Conservation (phyloP, 2,797 vertebrate genomes). For the Pagetopsis macropterus region DNA sequence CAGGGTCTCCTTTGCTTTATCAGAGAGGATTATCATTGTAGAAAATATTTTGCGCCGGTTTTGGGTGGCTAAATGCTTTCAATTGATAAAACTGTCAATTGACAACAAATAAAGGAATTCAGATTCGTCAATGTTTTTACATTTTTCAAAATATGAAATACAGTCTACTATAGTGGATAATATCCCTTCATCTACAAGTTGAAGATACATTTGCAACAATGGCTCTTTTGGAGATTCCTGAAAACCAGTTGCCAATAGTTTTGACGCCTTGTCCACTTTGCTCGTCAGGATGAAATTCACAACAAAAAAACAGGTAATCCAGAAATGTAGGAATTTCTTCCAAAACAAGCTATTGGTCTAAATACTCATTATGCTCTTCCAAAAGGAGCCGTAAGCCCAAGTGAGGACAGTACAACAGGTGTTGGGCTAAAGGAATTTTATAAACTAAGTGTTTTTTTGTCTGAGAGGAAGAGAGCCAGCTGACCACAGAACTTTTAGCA, state of each 20-base stretch:
- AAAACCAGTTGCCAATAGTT: background rate
- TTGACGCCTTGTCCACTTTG: background rate
- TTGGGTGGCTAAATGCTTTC: background rate
- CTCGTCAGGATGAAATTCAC: background rate
- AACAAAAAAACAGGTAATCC: slow-evolving; percentile 27
- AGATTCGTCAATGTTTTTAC: background rate
- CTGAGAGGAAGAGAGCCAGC: background rate
- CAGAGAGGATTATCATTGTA: background rate
- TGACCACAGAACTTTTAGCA: background rate
- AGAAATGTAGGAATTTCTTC: slow-evolving; percentile 17
- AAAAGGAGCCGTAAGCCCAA: slow-evolving; percentile 6
- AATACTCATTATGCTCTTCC: slow-evolving; percentile 8
- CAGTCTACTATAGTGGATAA: background rate
- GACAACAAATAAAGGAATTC: too few relatives aligned
- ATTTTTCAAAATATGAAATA: background rate
- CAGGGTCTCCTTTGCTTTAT: background rate
- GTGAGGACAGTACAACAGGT: background rate
- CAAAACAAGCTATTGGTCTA: slow-evolving; percentile 21
- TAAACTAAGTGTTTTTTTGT: background rate
- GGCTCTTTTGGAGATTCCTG: background rate
- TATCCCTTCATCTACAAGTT: background rate
- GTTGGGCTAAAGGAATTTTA: slow-evolving; percentile 3
- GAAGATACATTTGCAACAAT: background rate
- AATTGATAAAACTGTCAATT: background rate
- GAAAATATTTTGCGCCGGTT: background rate